These are phyloP conservation scores for Deroptyus accipitrinus DNA, from an alignment of 2,113 vertebrate genomes.

Conservation along the genomic window DNA sequence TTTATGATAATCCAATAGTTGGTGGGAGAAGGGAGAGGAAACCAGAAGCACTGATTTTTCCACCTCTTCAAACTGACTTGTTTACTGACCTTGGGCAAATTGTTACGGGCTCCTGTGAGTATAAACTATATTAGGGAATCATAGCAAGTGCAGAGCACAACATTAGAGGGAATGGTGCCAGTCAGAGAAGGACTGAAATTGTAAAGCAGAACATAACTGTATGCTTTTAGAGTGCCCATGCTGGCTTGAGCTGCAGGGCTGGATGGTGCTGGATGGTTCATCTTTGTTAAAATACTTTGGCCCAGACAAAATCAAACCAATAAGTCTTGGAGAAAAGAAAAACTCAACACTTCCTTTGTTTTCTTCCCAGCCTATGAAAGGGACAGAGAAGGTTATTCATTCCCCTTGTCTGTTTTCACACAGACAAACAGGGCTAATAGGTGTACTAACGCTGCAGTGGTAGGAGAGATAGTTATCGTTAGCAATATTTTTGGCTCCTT, in stretches of 20 bases:
- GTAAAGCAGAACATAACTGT: background rate
- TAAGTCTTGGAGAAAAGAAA: background rate
- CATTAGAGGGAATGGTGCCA: background rate
- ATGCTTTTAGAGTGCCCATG: background rate
- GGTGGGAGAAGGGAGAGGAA: background rate
- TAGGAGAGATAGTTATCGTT: background rate
- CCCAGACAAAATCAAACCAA: background rate
- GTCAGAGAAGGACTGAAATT: background rate
- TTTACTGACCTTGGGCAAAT: constrained; percentile 27
- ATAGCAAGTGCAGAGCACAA: background rate
- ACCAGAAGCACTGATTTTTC: constrained; percentile 35
- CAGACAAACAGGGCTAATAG: background rate
- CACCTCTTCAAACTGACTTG: constrained; percentile 11
- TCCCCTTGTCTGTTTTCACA: background rate
- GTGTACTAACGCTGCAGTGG: background rate
- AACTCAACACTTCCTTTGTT: background rate
- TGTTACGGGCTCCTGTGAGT: background rate
- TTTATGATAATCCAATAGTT: background rate
- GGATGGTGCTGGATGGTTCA: background rate
- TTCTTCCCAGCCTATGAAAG: background rate
- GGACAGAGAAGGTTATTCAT: background rate
- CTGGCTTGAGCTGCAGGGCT: background rate
- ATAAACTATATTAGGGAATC: background rate
- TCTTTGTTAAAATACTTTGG: background rate
- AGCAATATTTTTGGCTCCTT: background rate